Evolutionary conservation across 2,888 invertebrate genomes (phyloP).

Genomic region (Machimus rusticus): DNA sequence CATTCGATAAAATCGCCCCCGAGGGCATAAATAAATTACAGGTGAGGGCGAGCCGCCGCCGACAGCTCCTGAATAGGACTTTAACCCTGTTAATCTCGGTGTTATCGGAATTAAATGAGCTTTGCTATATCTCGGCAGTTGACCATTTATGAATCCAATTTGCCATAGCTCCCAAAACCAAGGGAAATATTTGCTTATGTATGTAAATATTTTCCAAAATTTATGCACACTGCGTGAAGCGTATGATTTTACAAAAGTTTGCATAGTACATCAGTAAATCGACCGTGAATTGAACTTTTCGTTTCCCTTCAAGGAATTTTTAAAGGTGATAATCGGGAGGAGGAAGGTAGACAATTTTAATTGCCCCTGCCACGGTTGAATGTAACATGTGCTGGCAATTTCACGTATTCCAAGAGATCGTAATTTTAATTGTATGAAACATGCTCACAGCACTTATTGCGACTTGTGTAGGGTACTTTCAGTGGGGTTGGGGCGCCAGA

Average conservation of each 20-base stretch:
- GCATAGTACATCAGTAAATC: not conserved
- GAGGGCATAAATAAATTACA: not conserved
- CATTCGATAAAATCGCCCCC: not conserved
- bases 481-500: not conserved
- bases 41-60: not conserved
- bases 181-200: not conserved
- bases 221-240: not conserved
- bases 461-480: not conserved
- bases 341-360: conserved; percentile 3
- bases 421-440: conserved; percentile 29
- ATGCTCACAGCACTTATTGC: conserved; percentile 2
- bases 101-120: conserved; percentile 6
- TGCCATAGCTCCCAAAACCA: not conserved
- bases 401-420: conserved; percentile 3
- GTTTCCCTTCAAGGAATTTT: not conserved
- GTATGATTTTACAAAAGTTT: not conserved
- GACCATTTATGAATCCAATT: not conserved
- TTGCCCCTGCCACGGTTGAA: not conserved
- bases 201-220: not conserved
- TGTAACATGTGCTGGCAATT: conserved; percentile 24
- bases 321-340: not conserved
- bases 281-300: not conserved
- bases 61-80: not conserved
- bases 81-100: conserved; percentile 6
- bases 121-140: not conserved